phyloP scores from a whole-genome alignment of 92 coral and sea anemone species.

The Heliopora coerulea region DNA sequence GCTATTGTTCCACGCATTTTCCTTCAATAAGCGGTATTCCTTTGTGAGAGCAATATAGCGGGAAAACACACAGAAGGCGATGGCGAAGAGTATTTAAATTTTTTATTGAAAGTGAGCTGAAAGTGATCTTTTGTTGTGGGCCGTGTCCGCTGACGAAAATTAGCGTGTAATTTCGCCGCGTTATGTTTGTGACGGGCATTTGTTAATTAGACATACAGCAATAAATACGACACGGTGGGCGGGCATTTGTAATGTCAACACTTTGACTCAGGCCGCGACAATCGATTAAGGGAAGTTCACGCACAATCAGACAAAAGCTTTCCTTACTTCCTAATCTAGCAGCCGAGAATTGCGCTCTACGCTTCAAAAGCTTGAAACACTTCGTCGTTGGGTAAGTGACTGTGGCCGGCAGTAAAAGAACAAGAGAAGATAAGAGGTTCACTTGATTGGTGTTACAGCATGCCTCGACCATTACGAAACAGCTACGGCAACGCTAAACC shows the following conservation, averaged over 20 bases:
- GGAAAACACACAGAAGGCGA: background rate
- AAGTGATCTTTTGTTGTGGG: slow-evolving; percentile 88
- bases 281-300: slow-evolving; percentile 49
- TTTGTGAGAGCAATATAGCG: slow-evolving; percentile 3
- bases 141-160: slow-evolving; percentile 99
- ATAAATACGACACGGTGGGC: slow-evolving; percentile 95
- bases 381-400: background rate
- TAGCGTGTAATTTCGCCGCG: slow-evolving; percentile 98
- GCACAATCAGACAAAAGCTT: slow-evolving; percentile 40
- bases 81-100: background rate
- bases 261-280: slow-evolving; percentile 65
- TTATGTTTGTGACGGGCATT: slow-evolving; percentile 77
- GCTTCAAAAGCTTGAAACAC: slow-evolving; percentile 22
- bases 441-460: slow-evolving; percentile 28
- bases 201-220: slow-evolving; percentile 99
- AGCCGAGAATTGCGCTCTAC: slow-evolving; percentile 14
- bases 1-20: slow-evolving; percentile 7
- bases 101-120: background rate
- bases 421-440: background rate
- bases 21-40: slow-evolving; percentile 28
- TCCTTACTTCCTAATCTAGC: slow-evolving; percentile 43
- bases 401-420: slow-evolving; percentile 16
- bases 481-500: slow-evolving; percentile 83
- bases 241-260: slow-evolving; percentile 96
- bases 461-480: slow-evolving; percentile 98